Conservation (phyloP, 2,797 vertebrate genomes). For the Ficedula albicollis region DNA sequence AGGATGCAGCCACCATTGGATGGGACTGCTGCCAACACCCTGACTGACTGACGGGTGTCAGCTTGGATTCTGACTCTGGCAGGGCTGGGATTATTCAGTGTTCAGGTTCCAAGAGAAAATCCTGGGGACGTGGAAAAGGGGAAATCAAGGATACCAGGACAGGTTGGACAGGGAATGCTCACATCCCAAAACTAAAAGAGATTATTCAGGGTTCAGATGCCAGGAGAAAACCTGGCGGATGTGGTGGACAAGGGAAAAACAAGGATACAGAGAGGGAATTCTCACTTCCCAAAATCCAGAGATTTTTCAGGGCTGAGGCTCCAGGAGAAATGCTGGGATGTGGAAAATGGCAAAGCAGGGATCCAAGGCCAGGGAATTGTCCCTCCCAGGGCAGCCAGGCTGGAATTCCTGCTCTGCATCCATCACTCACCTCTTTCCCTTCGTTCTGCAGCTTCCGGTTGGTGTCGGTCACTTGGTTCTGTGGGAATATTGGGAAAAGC, state of each 20-base stretch:
- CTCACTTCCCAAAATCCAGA: too few species aligned
- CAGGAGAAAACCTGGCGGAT: too few species aligned
- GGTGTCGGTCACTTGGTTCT: constrained; percentile 95
- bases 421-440: constrained; percentile 83
- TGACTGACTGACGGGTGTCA: too few species aligned
- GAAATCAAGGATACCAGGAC: not conserved
- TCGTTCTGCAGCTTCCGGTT: constrained; percentile 89
- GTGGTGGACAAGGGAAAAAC: not conserved
- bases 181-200: not conserved
- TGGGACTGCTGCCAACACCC: too few species aligned
- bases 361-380: not conserved
- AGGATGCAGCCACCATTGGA: too few species aligned
- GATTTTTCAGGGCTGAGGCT: not conserved
- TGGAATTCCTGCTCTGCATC: not conserved
- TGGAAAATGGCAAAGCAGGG: fast-evolving
- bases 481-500: not conserved
- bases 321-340: not conserved
- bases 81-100: not conserved
- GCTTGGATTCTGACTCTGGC: too few species aligned
- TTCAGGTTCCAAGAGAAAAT: not conserved
- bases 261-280: not conserved
- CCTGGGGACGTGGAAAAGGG: not conserved
- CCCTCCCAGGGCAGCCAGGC: not conserved
- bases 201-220: not conserved
- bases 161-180: not conserved